Conservation (phyloP, 2,113 vertebrate genomes). For the Baryphthengus martii region DNA sequence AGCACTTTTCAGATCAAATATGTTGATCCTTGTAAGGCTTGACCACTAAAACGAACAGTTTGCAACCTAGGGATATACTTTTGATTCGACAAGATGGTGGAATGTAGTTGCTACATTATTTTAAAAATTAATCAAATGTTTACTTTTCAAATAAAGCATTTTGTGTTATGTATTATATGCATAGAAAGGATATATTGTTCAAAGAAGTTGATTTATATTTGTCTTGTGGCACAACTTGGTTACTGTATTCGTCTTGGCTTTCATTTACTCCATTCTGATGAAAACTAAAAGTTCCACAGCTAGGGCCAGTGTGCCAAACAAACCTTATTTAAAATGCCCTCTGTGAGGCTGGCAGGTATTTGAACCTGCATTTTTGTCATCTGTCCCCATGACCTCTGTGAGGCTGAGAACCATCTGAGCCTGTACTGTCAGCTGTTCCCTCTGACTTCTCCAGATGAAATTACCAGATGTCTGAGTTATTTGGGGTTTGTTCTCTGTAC, state of each 20-base stretch:
- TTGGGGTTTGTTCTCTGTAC: background rate
- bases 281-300: background rate
- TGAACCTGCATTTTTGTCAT: background rate
- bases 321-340: background rate
- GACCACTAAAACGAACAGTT: background rate
- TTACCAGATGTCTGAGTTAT: background rate
- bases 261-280: background rate
- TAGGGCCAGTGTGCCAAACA: background rate
- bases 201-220: background rate
- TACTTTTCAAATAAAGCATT: constrained; percentile 39
- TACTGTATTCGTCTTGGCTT: background rate
- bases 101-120: background rate
- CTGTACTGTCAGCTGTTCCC: background rate
- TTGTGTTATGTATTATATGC: background rate
- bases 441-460: background rate
- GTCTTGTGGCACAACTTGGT: background rate
- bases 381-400: background rate
- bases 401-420: background rate
- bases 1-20: background rate
- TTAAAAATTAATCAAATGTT: background rate
- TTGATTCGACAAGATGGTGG: background rate
- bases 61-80: background rate
- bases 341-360: background rate
- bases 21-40: background rate
- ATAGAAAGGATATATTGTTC: background rate